Base-by-base conservation (phyloP, 2,113 vertebrate genomes). In the Ictalurus furcatus region DNA sequence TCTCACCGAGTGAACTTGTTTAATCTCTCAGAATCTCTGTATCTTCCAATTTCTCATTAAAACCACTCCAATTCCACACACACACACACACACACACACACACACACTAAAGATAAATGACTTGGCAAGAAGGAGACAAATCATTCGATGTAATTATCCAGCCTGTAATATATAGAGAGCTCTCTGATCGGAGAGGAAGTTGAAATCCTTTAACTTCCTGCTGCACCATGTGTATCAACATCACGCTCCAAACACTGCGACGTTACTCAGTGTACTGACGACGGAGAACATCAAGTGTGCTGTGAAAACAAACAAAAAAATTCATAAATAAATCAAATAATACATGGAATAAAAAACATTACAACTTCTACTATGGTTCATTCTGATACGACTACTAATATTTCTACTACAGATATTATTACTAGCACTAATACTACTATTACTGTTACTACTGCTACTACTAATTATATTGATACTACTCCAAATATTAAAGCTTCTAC, bases 131-230 rank as follows among this genome's bases (percentile, higher is more conserved):
- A 82, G 54, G 79, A 34, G 80, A 82, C 28, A 34, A 82, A 59
- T 82, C 19, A 82, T 21, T 82, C 6, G 17, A 28, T 82, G 80
- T 82, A 82, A 82, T 82, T 82, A 59, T 82, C 30, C 5, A 5
- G 80, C 6, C 56, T 59, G 56, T 82, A 82, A 82, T 82, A 37
- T 82, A 82, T 82, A 37, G n/a, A 82, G n/a, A 34, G 80, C 78
- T 23, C 8, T 12, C 8, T 59, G 80, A 82, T 34, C 28, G 21
- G 79, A 82, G 80, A 59, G 16, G 30, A 58, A 58, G 80, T 82
- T 1, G 17, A 82, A 82, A 58, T 82, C 54, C 56, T 82, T 59
- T 37, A n/a, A 81, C 79, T 81, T 81, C 54, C n/a, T 58, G 79
- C n/a, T 21, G 48, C 78, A 54, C 25, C 48, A 8, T 80, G 28